Evolutionary conservation across 2,888 invertebrate species (phyloP).

Genomic region (Trypoxylon attenuatum): DNA sequence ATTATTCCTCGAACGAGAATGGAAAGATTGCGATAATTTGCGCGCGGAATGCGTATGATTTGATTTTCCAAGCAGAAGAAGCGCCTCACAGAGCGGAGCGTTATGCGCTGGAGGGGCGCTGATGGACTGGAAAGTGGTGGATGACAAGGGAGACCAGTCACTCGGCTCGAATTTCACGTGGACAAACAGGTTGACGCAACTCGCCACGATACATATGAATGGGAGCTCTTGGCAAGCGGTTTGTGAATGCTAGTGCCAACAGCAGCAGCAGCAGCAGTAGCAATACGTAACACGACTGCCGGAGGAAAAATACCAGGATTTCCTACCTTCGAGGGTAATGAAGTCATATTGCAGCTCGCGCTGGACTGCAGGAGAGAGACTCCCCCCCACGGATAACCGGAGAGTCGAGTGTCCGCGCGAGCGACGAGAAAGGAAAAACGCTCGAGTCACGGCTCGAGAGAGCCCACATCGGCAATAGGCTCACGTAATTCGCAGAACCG

Average conservation of each 20-base stretch:
- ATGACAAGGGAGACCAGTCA: not conserved
- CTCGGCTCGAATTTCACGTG: not conserved
- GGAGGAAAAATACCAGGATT: not conserved
- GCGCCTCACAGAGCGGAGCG: no score
- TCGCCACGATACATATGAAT: not conserved
- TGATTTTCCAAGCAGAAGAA: no score
- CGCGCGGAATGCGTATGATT: no score
- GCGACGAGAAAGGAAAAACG: no score
- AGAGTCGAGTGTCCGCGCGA: no score
- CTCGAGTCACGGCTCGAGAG: no score
- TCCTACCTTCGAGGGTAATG: not conserved
- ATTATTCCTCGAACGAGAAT: no score
- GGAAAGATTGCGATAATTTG: no score
- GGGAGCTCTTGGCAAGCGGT: not conserved
- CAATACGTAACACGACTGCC: not conserved
- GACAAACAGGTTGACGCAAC: constrained; percentile 1
- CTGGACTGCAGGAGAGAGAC: no score
- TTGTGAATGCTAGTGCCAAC: not conserved
- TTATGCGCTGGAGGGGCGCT: not conserved
- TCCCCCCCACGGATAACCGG: no score
- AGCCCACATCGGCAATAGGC: no score
- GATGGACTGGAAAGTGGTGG: not conserved
- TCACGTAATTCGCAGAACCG: no score
- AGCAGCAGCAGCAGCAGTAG: not conserved
- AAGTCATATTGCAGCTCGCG: not conserved